A percentile compares a stretch with the other conserved stretches of the same genome.
Conservation (phyloP, 2,888 invertebrate species). For the Agrotis puta region DNA sequence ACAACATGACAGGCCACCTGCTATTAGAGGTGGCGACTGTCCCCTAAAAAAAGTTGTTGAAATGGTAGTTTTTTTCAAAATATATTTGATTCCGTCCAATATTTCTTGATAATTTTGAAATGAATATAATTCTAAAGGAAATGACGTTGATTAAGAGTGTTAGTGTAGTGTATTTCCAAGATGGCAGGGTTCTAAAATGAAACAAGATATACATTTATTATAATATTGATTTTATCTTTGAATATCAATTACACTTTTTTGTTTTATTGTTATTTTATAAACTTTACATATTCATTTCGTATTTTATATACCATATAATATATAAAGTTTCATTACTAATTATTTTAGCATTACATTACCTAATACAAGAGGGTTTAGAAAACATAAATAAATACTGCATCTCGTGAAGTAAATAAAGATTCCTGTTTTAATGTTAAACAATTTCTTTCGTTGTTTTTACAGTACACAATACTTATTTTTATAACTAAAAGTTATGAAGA, state of each 20-base stretch:
- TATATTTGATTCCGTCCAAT: no score
- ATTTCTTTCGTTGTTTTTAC: slow-evolving; percentile 69
- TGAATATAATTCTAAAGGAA: no score
- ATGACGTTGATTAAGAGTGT: no score
- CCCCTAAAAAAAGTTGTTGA: no score
- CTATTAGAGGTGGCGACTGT: no score
- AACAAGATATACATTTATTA: slow-evolving; percentile 81
- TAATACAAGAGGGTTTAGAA: slow-evolving; percentile 53
- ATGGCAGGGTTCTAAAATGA: slow-evolving; percentile 31
- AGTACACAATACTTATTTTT: slow-evolving; percentile 66
- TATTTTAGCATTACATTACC: slow-evolving; percentile 71
- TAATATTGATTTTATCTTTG: slow-evolving; percentile 85
- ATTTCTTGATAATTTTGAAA: no score
- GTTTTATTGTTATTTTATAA: slow-evolving; percentile 84
- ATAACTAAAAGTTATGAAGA: slow-evolving; percentile 71
- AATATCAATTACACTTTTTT: slow-evolving; percentile 87
- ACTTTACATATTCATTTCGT: slow-evolving; percentile 80
- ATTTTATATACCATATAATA: slow-evolving; percentile 75
- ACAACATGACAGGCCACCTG: no score
- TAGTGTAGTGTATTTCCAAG: not conserved
- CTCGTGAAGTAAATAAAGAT: slow-evolving; percentile 52
- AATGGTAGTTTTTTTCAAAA: no score
- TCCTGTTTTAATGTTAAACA: slow-evolving; percentile 61
- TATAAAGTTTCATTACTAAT: slow-evolving; percentile 76
- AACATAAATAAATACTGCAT: slow-evolving; percentile 44